Conservation (phyloP, 2,113 vertebrate species). For the Procavia capensis region DNA sequence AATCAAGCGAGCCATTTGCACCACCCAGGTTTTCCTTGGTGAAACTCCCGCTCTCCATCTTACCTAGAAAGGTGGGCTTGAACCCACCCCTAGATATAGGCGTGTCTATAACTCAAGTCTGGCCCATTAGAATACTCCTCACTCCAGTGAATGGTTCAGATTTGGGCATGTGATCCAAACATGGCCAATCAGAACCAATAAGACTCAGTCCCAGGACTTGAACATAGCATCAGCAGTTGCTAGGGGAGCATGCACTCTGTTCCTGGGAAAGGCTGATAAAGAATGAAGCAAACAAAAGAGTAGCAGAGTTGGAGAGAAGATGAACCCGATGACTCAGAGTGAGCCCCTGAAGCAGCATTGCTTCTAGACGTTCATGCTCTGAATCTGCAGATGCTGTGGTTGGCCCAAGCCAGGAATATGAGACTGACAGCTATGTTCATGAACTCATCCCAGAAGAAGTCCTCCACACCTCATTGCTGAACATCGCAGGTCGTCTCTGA, state of each 20-base stretch:
- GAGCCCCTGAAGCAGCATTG: background rate
- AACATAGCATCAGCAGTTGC: background rate
- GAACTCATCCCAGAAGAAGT: no score
- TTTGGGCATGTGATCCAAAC: background rate
- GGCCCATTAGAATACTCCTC: background rate
- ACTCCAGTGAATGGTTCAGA: background rate
- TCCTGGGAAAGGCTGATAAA: background rate
- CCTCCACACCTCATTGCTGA: no score
- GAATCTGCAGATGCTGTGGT: no score
- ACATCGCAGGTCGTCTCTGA: no score
- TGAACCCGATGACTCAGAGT: rapidly evolving
- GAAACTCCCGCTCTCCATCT: background rate
- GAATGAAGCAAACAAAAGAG: background rate
- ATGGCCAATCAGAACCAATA: background rate
- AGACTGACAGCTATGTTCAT: no score
- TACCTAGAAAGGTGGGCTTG: background rate
- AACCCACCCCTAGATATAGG: background rate
- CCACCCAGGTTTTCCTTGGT: no score
- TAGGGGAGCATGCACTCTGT: background rate
- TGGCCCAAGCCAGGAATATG: no score
- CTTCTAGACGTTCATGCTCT: background rate
- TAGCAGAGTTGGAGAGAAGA: background rate
- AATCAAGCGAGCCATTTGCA: background rate
- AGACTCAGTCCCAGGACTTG: background rate
- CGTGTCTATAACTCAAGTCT: background rate